phyloP scores from a whole-genome alignment of 2,113 vertebrate genomes.

The Aptenodytes patagonicus region DNA sequence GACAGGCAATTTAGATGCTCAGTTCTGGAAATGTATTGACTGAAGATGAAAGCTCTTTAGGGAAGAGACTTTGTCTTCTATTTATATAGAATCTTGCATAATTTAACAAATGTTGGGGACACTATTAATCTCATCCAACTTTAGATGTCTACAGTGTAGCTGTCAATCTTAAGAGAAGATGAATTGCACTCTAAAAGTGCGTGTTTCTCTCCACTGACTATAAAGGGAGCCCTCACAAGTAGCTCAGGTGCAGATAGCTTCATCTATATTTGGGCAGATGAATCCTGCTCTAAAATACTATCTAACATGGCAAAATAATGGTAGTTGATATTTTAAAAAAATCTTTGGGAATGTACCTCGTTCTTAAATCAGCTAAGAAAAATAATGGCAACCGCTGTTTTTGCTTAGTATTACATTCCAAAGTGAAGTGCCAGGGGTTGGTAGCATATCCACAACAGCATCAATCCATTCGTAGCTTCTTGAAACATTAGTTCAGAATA shows the following conservation, averaged over 20 bases:
- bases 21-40: constrained; percentile 60
- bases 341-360: background rate
- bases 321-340: background rate
- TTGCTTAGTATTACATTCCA: background rate
- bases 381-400: background rate
- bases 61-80: constrained; percentile 64
- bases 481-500: background rate
- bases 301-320: background rate
- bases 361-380: background rate
- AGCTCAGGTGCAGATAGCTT: constrained; percentile 43
- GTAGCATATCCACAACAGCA: background rate
- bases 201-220: constrained; percentile 36
- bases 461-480: background rate
- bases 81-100: constrained; percentile 65
- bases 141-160: constrained; percentile 65
- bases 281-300: background rate
- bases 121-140: constrained; percentile 66
- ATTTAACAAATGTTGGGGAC: constrained; percentile 68
- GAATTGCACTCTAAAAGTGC: constrained; percentile 60
- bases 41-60: constrained; percentile 67
- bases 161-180: constrained; percentile 70
- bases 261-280: background rate
- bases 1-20: constrained; percentile 64
- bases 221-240: constrained; percentile 64
- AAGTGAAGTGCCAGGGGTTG: background rate